Conservation (phyloP, 2,113 vertebrate species). For the Corythornis vintsioides region DNA sequence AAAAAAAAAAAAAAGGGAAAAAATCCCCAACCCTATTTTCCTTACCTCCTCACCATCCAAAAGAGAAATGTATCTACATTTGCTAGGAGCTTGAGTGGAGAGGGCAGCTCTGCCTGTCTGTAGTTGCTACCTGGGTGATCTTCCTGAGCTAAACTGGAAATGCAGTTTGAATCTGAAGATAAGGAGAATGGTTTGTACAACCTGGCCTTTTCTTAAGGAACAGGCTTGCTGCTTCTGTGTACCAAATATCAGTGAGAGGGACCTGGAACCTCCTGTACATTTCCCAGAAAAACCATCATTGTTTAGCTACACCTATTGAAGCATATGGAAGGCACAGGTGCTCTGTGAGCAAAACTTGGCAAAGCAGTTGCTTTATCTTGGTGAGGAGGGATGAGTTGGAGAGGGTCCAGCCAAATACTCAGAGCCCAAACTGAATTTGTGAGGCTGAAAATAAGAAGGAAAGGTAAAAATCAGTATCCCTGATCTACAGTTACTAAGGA, state of each 20-base stretch:
- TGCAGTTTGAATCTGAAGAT: background rate
- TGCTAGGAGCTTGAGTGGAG: background rate
- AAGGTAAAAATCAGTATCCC: background rate
- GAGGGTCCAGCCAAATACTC: constrained; percentile 12
- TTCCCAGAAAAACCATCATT: constrained; percentile 30
- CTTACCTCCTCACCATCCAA: background rate
- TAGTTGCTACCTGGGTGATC: background rate
- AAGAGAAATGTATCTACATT: background rate
- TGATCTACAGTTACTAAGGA: background rate
- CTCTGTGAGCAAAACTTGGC: constrained; percentile 30
- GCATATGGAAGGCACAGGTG: constrained; percentile 55
- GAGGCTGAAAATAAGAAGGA: constrained; percentile 19
- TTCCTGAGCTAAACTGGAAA: background rate
- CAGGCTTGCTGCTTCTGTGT: background rate
- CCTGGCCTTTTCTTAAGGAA: constrained; percentile 15
- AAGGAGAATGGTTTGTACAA: constrained; percentile 17
- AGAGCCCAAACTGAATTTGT: background rate
- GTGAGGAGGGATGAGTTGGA: constrained; percentile 17
- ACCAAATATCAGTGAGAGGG: background rate
- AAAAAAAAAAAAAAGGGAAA: background rate
- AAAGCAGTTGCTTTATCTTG: background rate
- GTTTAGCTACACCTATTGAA: constrained; percentile 31
- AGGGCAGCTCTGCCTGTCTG: background rate
- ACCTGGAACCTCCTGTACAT: background rate
- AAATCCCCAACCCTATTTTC: background rate